Conservation (phyloP, 2,113 vertebrate species). For the Leuciscus idus region DNA sequence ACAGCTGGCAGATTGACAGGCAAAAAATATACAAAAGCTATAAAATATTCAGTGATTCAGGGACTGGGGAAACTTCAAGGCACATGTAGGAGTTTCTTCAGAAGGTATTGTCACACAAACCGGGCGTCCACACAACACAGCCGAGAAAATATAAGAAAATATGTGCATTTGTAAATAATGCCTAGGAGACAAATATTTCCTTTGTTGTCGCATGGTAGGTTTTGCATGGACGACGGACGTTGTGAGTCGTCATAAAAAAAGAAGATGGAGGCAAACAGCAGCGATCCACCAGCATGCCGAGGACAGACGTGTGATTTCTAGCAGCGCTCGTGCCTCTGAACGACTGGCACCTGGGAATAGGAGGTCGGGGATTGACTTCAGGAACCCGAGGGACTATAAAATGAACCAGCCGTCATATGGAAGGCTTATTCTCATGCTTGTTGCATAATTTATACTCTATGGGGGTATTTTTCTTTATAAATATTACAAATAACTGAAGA, state of each 20-base stretch:
- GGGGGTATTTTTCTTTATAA: neutral
- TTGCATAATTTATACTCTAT: slow-evolving; percentile 14
- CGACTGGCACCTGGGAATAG: neutral
- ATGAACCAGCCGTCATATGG: slow-evolving; percentile 1
- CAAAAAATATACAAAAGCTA: slow-evolving; percentile 46
- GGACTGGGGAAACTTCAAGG: slow-evolving; percentile 42
- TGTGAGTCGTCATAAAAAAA: neutral
- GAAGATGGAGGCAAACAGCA: slow-evolving; percentile 15
- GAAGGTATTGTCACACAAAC: slow-evolving; percentile 36
- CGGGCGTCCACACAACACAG: neutral
- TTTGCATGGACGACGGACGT: slow-evolving; percentile 10
- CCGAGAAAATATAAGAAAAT: neutral
- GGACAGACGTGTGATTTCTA: slow-evolving; percentile 27
- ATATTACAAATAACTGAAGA: slow-evolving; percentile 20
- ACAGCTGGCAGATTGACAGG: slow-evolving; percentile 37
- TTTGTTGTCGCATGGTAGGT: slow-evolving; percentile 25
- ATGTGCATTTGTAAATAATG: slow-evolving; percentile 36
- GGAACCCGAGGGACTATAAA: neutral
- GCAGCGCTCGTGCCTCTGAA: neutral
- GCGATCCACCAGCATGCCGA: neutral
- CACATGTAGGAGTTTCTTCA: slow-evolving; percentile 42
- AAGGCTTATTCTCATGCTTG: slow-evolving; percentile 1
- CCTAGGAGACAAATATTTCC: slow-evolving; percentile 29
- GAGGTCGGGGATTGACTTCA: neutral
- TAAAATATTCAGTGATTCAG: slow-evolving; percentile 56